phyloP scores from a whole-genome alignment of 2,888 invertebrate genomes.

The Flexamia atlantica region DNA sequence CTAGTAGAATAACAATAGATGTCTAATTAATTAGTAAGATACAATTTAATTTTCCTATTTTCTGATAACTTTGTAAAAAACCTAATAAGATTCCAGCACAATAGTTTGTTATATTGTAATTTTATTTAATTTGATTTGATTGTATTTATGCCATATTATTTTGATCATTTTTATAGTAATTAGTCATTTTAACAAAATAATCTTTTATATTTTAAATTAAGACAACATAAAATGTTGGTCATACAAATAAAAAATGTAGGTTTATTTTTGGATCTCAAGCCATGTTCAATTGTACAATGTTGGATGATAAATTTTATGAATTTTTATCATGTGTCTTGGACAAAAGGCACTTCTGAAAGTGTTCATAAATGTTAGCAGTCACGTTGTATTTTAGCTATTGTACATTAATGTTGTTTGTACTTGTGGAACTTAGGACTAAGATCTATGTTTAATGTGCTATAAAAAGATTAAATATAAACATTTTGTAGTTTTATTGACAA shows the following conservation, averaged over 20 bases:
- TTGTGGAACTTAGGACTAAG: neutral
- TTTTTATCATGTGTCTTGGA: slow-evolving; percentile 12
- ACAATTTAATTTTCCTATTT: no score
- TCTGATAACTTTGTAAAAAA: no score
- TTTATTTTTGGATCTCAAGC: neutral
- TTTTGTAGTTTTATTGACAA: slow-evolving; percentile 29
- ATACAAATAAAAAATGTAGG: neutral
- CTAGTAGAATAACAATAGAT: no score
- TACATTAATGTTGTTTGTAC: slow-evolving; percentile 35
- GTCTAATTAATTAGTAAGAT: no score
- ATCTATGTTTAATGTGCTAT: slow-evolving; percentile 34
- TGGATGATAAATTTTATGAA: neutral
- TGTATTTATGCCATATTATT: no score
- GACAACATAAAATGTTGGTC: slow-evolving; percentile 18
- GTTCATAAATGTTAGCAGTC: slow-evolving; percentile 21
- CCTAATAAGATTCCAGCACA: no score
- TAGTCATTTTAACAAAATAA: no score
- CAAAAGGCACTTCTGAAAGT: slow-evolving; percentile 5
- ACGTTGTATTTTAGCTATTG: neutral
- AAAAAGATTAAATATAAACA: slow-evolving; percentile 12
- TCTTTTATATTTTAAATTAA: neutral
- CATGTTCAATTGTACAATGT: neutral
- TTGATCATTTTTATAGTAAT: no score
- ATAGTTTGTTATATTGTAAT: no score
- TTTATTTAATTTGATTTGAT: no score